Evolutionary conservation across 1,140 invertebrate genomes (phyloP).

Genomic region (Artemia franciscana): DNA sequence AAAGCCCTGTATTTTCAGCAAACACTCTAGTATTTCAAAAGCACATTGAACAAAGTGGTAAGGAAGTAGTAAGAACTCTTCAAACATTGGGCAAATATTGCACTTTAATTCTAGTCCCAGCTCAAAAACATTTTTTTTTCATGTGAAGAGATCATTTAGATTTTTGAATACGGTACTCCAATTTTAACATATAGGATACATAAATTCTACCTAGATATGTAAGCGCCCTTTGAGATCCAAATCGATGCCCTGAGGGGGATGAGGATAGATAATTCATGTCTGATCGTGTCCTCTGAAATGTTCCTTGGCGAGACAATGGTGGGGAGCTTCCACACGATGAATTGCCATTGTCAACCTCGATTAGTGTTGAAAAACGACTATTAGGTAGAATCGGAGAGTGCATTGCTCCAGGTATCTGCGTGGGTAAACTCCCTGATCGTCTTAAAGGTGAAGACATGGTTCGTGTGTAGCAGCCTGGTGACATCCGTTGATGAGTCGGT

Average conservation of each 20-base stretch:
- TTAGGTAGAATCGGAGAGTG: constrained; percentile 8
- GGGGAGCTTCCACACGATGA: background rate
- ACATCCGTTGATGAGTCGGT: constrained; percentile 26
- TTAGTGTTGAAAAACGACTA: background rate
- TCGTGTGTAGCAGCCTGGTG: constrained; percentile 6
- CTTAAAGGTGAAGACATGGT: constrained; percentile 10
- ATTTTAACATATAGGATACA: too few relatives aligned
- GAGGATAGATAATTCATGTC: background rate
- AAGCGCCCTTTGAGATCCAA: background rate
- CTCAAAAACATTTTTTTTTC: too few relatives aligned
- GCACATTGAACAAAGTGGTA: too few relatives aligned
- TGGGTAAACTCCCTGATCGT: constrained; percentile 3
- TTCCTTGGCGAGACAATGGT: background rate
- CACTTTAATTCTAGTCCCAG: too few relatives aligned
- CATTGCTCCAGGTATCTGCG: background rate
- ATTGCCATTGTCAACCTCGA: background rate
- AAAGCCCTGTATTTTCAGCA: too few relatives aligned
- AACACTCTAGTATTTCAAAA: too few relatives aligned
- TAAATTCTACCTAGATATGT: background rate
- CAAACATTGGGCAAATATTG: too few relatives aligned
- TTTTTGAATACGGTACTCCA: too few relatives aligned
- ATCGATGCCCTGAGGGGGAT: background rate
- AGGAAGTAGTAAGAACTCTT: too few relatives aligned
- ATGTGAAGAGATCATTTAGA: too few relatives aligned
- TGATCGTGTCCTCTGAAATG: background rate